Base-by-base conservation (phyloP, 2,113 vertebrate species). In the Coptodon bakossiorum region DNA sequence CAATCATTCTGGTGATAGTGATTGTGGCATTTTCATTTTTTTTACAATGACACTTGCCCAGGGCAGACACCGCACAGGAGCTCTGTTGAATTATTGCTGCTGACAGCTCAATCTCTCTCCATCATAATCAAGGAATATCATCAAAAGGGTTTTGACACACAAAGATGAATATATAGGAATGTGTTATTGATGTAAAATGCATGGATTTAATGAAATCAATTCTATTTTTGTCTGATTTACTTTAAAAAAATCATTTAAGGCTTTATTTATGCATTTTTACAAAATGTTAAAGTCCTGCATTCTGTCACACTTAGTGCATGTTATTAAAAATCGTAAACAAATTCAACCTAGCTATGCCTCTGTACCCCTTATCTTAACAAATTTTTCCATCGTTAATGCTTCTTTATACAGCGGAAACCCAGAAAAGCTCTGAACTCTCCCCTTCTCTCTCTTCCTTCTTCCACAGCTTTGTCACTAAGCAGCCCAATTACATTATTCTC, bases 61-160 rank as follows among this genome's bases (percentile, higher is more conserved):
- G 36, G 88, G 88, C 88, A 61, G 80, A 90, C 89, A 56, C 86
- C 52, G 50, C 83, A 78, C 81, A 68, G 80, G 88, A 87, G 82
- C 78, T 83, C 82, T 63, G 10, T 66, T 89, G 92, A 92, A 89
- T 86, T 91, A 93, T 93, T 80, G 82, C 87, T 76, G 82, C 92
- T 92, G 93, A 94, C 93, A 92, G 92, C 88, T 92, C 86, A 57
- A 92, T 92, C 89, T 87, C 91, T 85, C 76, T 90, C 89, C 85
- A 91, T 93, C 86, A 93, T 85, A 73, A 90, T 93, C 86, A 88
- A 86, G 88, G 88, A 86, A 86, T 66, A 85, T 68, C 88, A 87
- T 89, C 54, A 66, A 53, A 52, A 80, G 34, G 16, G 6, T 27
- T 86, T 16, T 87, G 66, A 83, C 80, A 66, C 27, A 82, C 54